Conservation (phyloP, 1,140 invertebrate genomes). For the Pogonus chalceus region DNA sequence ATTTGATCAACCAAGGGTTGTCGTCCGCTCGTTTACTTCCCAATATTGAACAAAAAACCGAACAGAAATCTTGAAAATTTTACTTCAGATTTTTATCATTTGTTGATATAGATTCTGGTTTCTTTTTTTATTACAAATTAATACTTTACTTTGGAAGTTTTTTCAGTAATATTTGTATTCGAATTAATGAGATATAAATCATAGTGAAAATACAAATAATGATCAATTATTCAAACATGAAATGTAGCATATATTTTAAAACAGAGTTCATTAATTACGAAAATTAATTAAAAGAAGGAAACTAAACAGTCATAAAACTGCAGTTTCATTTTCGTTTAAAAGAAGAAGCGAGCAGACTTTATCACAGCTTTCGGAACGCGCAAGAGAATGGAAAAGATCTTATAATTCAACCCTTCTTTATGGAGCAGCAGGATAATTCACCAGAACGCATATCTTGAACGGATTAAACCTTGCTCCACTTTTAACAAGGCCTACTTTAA, state of each 20-base stretch:
- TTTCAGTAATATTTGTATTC: too few relatives aligned
- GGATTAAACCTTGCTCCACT: not conserved
- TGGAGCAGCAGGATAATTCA: not conserved
- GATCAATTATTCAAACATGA: too few relatives aligned
- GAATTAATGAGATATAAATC: too few relatives aligned
- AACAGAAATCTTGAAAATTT: too few relatives aligned
- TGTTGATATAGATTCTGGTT: too few relatives aligned
- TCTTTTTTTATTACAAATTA: too few relatives aligned
- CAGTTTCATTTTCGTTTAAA: not conserved
- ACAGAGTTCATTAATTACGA: conserved; percentile 3
- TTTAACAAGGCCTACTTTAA: not conserved
- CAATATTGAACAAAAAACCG: not conserved
- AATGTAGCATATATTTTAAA: too few relatives aligned
- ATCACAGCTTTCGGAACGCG: too few relatives aligned
- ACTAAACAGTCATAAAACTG: conserved; percentile 7
- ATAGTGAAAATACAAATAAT: too few relatives aligned
- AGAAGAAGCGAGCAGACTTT: not conserved
- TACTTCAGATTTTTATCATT: too few relatives aligned
- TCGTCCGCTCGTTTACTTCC: not conserved
- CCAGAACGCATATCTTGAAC: not conserved
- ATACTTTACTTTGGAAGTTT: too few relatives aligned
- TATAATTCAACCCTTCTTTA: conserved; percentile 2
- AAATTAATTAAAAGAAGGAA: conserved; percentile 5
- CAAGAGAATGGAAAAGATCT: not conserved
- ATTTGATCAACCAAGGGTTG: not conserved